Evolutionary conservation across 1,140 invertebrate genomes (phyloP), one percentile per base, ranked within the genome.

Genomic region (Philaenus spumarius): DNA sequence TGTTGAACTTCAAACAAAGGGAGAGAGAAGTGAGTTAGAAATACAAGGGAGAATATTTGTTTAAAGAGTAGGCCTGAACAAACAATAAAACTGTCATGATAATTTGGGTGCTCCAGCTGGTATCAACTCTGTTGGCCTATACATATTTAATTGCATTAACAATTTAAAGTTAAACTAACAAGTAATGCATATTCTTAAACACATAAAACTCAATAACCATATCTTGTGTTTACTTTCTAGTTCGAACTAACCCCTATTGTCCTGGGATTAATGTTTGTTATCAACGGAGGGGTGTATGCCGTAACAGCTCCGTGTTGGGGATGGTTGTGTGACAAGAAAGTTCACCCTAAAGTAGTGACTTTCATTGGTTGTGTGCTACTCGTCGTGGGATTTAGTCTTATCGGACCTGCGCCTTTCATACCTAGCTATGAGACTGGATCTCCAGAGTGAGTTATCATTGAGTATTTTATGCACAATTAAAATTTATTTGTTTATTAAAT

Each of bases 261-360:
- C 7, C 74, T 93, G 26, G 91, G 91, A 0, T 68, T 92, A 12
- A 87, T 93, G 81, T 95, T 95, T 70, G 82, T 95, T 14, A 85
- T 94, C 42, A 92, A 90, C 67, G 91, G 91, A 2, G 90, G 85
- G 1, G 81, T 85, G 12, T 95, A 94, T 71, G 90, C 89, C 1
- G 39, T 89, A 0, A 86, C 87, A 0, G 87, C 90, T 0, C 90
- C 91, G 0, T 72, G 76, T 12, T 93, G 86, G 83, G 90, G 91
- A 22, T 86, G 81, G 80, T 62, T 91, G 0, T 90, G 88, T 66
- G 89, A 92, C 69, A 80, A 79, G 55, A 65, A 72, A 9, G 65
- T 81, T 1, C 75, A 76, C 37, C 85, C 87, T 0, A 89, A 88
- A 69, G 70, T 82, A 40, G 77, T 85, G 11, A 86, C 82, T 0